Base-by-base conservation (phyloP, 2,888 invertebrate genomes). In the Thumatha senex region DNA sequence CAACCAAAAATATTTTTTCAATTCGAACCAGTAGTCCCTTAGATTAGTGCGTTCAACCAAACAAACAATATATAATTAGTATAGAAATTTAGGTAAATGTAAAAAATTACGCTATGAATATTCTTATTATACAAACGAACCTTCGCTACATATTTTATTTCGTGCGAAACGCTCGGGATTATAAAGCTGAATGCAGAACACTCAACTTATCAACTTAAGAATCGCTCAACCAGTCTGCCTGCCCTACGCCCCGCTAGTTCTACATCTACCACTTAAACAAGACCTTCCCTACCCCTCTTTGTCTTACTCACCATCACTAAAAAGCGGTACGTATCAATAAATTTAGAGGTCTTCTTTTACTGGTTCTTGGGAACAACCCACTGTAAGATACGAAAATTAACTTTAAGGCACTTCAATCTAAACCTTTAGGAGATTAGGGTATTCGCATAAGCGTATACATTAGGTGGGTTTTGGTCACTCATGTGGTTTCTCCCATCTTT, bases 381-480 rank as follows among this genome's bases (percentile, higher is more conserved):
- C 80, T 78, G 81, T 86, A 86, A 85, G 88, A 86, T 86, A 89
- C 80, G 85, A 86, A 89, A 89, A 88, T 89, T 88, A 89, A 86
- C 87, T 86, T 80, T 82, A 84, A 83, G 79, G 74, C 74, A 83
- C 86, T 86, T 81, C 80, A 86, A 82, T 85, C 73, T 83, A 82
- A 84, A 80, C 85, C 84, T 85, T 86, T 80, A 71, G 76, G 69
- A 82, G 84, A 86, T 86, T 86, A 83, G 71, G 80, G 80, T 74
- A 24, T 78, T 78, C n/a, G 77, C 72, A 78, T 78, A 70, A 64
- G 76, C 75, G 64, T 72, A 70, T 72, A 73, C 71, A 74, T 80
- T 77, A 76, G 71, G 54, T 47, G 52, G 53, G 53, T 72, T 72
- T 66, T 61, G 79, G 79, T 75, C 79, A 78, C 61, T 75, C 51